These are phyloP conservation scores for Scyliorhinus canicula DNA, from an alignment of 2,797 vertebrate species.

Conservation along the genomic window DNA sequence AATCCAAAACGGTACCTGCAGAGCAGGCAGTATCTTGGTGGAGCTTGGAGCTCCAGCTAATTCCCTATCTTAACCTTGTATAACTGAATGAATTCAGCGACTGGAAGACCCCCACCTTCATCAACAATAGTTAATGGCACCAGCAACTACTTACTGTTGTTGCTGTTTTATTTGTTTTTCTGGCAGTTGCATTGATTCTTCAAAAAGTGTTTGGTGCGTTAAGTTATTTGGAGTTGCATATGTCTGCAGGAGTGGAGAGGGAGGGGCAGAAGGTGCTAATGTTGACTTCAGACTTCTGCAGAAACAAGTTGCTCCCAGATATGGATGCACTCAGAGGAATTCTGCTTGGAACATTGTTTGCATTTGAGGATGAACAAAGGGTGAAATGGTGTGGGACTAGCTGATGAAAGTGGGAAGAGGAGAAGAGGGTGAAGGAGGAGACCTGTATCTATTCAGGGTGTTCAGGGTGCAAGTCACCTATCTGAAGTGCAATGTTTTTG, in stretches of 20 bases:
- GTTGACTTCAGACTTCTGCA: neutral
- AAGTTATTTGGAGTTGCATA: neutral
- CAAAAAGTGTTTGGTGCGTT: neutral
- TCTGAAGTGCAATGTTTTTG: neutral
- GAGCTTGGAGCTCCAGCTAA: neutral
- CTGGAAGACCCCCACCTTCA: too few species aligned
- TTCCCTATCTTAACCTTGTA: neutral
- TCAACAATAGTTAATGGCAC: neutral
- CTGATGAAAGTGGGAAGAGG: neutral
- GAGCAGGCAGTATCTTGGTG: neutral
- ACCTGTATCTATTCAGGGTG: neutral
- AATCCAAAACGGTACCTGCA: neutral
- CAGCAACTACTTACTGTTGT: neutral
- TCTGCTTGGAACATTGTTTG: neutral
- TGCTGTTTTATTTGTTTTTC: neutral
- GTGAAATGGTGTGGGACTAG: neutral
- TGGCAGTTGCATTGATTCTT: neutral
- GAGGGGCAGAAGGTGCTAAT: neutral
- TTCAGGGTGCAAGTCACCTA: neutral
- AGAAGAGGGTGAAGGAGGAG: neutral
- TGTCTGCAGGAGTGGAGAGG: neutral
- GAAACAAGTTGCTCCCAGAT: neutral
- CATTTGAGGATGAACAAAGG: neutral
- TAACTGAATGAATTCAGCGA: neutral
- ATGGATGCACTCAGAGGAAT: neutral